Conservation (phyloP, 2,113 vertebrate species). For the Cacatua alba region DNA sequence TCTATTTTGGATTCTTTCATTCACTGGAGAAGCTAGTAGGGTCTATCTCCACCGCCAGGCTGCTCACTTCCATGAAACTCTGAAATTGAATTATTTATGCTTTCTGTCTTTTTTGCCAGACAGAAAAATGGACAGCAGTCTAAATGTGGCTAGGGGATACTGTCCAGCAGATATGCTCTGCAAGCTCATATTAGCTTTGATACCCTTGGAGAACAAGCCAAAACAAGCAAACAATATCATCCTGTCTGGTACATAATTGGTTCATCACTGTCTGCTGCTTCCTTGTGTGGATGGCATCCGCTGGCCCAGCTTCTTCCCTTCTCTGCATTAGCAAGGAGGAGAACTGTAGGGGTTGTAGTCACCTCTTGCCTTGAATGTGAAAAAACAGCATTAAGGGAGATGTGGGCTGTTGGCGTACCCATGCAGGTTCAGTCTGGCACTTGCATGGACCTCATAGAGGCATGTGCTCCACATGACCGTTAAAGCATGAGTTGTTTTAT, state of each 20-base stretch:
- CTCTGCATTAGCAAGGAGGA: background rate
- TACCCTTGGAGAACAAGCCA: background rate
- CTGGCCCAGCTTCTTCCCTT: background rate
- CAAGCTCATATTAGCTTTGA: background rate
- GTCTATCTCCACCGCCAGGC: background rate
- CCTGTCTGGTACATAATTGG: background rate
- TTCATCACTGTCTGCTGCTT: background rate
- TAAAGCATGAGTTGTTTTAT: too few relatives aligned
- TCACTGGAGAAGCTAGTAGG: background rate
- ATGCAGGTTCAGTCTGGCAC: background rate
- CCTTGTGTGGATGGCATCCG: background rate
- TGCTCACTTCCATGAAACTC: background rate
- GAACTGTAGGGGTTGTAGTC: background rate
- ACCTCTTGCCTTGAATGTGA: background rate
- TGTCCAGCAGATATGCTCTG: background rate
- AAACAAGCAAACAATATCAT: background rate
- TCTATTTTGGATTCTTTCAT: background rate
- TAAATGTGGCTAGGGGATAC: background rate
- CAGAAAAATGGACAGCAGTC: background rate
- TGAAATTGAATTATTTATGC: background rate
- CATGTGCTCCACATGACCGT: rapidly evolving
- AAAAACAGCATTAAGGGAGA: background rate
- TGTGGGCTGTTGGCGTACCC: rapidly evolving
- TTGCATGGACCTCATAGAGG: rapidly evolving
- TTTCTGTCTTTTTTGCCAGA: background rate